Evolutionary conservation across 2,797 vertebrate genomes (phyloP).

Genomic region (Acipenser ruthenus): DNA sequence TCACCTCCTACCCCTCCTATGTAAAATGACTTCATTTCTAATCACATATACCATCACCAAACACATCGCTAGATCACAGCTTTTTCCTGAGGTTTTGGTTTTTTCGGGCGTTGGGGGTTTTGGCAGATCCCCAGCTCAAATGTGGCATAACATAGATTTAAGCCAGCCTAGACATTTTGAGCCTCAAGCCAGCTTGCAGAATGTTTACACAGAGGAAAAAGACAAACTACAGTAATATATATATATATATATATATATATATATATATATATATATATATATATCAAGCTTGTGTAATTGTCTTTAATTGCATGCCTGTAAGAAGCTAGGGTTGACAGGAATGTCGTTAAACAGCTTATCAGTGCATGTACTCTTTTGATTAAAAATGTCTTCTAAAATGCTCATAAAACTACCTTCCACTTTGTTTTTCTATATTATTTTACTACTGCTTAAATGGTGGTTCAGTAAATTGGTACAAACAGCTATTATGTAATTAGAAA

Average conservation of each 20-base stretch:
- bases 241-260: too few species aligned
- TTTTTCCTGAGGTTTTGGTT: constrained; percentile 30
- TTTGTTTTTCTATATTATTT: background rate
- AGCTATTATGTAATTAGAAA: too few species aligned
- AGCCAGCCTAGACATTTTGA: constrained; percentile 25
- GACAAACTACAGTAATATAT: background rate
- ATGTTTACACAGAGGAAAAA: constrained; percentile 23
- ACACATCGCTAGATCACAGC: constrained; percentile 31
- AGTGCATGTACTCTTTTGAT: background rate
- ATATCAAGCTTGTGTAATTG: constrained; percentile 13
- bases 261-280: too few species aligned
- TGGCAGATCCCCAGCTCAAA: constrained; percentile 34
- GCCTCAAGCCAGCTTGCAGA: constrained; percentile 19
- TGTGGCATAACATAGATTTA: constrained; percentile 31
- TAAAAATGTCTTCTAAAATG: background rate
- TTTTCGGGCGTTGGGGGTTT: constrained; percentile 33
- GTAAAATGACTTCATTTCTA: constrained; percentile 20
- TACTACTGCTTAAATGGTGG: too few species aligned
- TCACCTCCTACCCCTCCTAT: background rate
- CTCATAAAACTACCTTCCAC: constrained; percentile 6
- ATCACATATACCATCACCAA: constrained; percentile 33
- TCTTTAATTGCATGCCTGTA: constrained; percentile 18
- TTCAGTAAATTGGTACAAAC: too few species aligned
- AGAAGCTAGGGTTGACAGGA: background rate
- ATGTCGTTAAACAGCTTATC: constrained; percentile 13